These are phyloP conservation scores for Leptatherina wallacei DNA, from an alignment of 2,797 vertebrate genomes.

Conservation along the genomic window DNA sequence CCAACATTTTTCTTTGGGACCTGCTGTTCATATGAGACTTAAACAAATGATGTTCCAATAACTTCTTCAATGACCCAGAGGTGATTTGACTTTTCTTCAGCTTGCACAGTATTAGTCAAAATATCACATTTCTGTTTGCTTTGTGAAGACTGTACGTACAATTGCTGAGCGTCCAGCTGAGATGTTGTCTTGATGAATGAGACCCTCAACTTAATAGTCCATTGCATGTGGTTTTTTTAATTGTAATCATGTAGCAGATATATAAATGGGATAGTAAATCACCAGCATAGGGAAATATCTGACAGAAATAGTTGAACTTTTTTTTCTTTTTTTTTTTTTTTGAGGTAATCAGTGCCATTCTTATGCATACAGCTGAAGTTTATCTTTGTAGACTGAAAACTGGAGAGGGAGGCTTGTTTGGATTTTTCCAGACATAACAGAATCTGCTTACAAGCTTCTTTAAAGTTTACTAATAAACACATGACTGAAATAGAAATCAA, in stretches of 20 bases:
- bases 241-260: slow-evolving; percentile 16
- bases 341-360: not conserved
- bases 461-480: not conserved
- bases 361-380: not conserved
- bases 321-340: not conserved
- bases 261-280: slow-evolving; percentile 4
- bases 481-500: not conserved
- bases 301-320: not conserved
- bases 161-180: slow-evolving; percentile 37
- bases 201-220: slow-evolving; percentile 23
- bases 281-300: not conserved
- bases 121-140: slow-evolving; percentile 58
- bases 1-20: slow-evolving; percentile 43
- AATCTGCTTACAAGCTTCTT: not conserved
- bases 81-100: slow-evolving; percentile 59
- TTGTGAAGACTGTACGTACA: slow-evolving; percentile 35
- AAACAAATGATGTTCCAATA: slow-evolving; percentile 60
- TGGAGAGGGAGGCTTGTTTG: not conserved
- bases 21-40: slow-evolving; percentile 42
- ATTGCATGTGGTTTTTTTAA: slow-evolving; percentile 17
- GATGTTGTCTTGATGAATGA: slow-evolving; percentile 43
- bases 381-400: not conserved
- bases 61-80: slow-evolving; percentile 56
- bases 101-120: slow-evolving; percentile 54
- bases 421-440: not conserved